These are phyloP conservation scores for Tokudaia muenninki DNA, from an alignment of 2,797 vertebrate species.

Conservation along the genomic window DNA sequence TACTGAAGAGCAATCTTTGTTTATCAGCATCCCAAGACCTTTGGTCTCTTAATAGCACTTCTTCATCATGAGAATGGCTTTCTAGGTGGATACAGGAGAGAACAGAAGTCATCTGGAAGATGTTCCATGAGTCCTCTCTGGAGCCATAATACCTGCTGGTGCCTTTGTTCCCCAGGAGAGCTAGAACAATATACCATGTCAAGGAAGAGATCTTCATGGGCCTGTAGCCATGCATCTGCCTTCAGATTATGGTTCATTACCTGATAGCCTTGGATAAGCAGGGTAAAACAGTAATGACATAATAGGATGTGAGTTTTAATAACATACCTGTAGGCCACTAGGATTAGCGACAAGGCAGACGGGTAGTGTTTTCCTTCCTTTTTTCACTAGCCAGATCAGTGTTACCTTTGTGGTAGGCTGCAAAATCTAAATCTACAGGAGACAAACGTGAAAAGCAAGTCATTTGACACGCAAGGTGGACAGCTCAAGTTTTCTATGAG, in stretches of 20 bases:
- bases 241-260: conserved; percentile 82
- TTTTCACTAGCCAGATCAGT: conserved; percentile 64
- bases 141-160: conserved; percentile 72
- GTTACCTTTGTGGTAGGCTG: conserved; percentile 59
- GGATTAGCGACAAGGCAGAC: conserved; percentile 56
- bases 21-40: conserved; percentile 18
- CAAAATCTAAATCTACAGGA: conserved; percentile 62
- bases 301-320: conserved; percentile 74
- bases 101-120: conserved; percentile 65
- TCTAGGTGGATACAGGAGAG: conserved; percentile 63
- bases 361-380: neutral
- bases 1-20: conserved; percentile 22
- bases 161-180: conserved; percentile 78
- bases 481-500: conserved; percentile 58
- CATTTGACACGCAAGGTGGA: neutral
- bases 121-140: conserved; percentile 13
- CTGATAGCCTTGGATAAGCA: conserved; percentile 83
- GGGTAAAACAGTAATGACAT: conserved; percentile 83
- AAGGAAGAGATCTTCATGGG: conserved; percentile 83
- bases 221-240: conserved; percentile 79
- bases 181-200: conserved; percentile 79
- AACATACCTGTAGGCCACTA: conserved; percentile 77
- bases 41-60: conserved; percentile 70
- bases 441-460: neutral
- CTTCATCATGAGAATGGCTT: conserved; percentile 57